Conservation (phyloP, 2,797 vertebrate species). For the Halcyon badia region DNA sequence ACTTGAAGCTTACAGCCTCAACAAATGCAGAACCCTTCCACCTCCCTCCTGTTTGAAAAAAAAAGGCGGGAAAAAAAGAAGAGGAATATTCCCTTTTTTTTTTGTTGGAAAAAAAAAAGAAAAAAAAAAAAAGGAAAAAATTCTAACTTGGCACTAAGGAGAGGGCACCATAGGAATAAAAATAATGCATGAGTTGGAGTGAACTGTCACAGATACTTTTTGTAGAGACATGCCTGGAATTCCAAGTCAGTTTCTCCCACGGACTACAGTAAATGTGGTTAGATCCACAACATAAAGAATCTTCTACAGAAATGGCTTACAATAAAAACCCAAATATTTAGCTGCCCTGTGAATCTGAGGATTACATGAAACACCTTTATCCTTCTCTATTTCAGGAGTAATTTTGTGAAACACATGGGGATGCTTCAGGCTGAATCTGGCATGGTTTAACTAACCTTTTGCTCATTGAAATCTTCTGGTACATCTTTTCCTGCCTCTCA, state of each 20-base stretch:
- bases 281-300: neutral
- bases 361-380: neutral
- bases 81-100: neutral
- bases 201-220: neutral
- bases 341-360: neutral
- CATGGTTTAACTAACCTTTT: neutral
- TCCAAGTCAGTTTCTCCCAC: neutral
- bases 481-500: fast-evolving
- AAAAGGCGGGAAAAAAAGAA: neutral
- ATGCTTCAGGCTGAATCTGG: neutral
- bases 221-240: constrained; percentile 17
- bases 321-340: constrained; percentile 5
- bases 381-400: neutral
- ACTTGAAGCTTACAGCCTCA: constrained; percentile 10
- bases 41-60: constrained; percentile 51
- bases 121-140: neutral
- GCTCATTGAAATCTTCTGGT: neutral
- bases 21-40: constrained; percentile 19
- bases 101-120: neutral
- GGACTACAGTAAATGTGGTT: neutral
- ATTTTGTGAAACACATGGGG: neutral
- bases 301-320: neutral
- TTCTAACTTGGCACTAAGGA: neutral
- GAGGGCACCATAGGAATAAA: constrained; percentile 30
- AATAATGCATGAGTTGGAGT: constrained; percentile 6